Conservation (phyloP, 2,888 invertebrate genomes). For the Eupithecia tripunctaria region DNA sequence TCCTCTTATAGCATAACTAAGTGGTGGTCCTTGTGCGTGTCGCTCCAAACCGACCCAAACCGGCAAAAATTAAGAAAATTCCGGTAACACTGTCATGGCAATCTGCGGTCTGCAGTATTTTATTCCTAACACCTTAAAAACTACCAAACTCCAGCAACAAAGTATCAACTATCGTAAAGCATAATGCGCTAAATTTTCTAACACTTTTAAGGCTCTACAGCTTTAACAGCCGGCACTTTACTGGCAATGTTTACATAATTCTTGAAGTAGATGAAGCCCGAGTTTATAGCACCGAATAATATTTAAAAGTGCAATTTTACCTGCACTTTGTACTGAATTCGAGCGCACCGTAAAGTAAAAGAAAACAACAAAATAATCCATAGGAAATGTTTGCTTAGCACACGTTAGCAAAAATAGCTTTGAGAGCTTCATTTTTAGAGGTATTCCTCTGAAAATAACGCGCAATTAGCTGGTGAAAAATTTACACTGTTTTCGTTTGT, state of each 20-base stretch:
- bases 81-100: no score
- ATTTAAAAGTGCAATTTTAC: not conserved
- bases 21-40: no score
- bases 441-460: not conserved
- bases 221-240: not conserved
- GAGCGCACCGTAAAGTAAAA: not conserved
- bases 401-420: not conserved
- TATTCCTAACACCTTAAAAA: no score
- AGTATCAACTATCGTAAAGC: slow-evolving; percentile 34
- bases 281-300: not conserved
- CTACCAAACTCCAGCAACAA: not conserved
- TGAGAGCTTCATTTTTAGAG: slow-evolving; percentile 38
- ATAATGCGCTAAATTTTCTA: slow-evolving; percentile 31
- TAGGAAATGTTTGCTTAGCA: not conserved
- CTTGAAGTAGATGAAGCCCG: not conserved
- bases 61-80: no score
- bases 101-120: no score
- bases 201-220: not conserved
- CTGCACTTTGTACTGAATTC: not conserved
- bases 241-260: not conserved
- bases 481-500: not conserved
- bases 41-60: no score
- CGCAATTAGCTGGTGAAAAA: not conserved
- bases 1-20: no score
- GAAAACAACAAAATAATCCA: not conserved